Percentiles rank a stretch among this genome's conserved stretches.
Conservation (phyloP, 2,888 invertebrate genomes). For the Chironomus tentans region DNA sequence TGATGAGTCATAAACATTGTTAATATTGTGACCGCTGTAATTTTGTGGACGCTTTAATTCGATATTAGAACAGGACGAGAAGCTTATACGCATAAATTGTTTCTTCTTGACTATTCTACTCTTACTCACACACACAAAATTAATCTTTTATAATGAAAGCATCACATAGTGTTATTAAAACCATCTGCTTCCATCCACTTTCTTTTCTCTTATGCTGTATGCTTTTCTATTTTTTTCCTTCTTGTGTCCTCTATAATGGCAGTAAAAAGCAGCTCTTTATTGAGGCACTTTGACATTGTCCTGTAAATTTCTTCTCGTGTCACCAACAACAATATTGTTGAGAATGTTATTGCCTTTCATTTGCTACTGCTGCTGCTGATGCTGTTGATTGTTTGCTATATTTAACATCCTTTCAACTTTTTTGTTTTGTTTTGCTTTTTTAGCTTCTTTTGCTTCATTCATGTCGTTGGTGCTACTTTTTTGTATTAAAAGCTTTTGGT, state of each 20-base stretch:
- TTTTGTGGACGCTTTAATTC: too few relatives aligned
- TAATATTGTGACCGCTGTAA: background rate
- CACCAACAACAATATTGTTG: background rate
- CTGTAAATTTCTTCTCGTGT: background rate
- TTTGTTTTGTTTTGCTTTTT: too few relatives aligned
- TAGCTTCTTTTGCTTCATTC: too few relatives aligned
- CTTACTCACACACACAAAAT: background rate
- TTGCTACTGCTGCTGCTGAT: background rate
- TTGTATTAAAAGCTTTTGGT: too few relatives aligned
- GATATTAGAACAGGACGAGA: too few relatives aligned
- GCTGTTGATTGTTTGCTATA: too few relatives aligned
- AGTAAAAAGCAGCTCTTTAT: slow-evolving; percentile 1
- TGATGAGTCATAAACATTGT: background rate
- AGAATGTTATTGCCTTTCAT: background rate
- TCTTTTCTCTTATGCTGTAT: background rate
- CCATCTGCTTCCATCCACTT: slow-evolving; percentile 5
- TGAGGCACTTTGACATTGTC: slow-evolving; percentile 4
- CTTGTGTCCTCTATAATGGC: background rate
- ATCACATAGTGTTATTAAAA: slow-evolving; percentile 6
- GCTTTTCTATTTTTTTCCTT: background rate
- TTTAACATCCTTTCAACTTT: too few relatives aligned
- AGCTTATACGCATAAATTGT: background rate
- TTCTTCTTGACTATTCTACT: background rate
- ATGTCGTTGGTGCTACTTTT: too few relatives aligned
- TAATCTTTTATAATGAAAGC: slow-evolving; percentile 12